Base-by-base conservation (phyloP, 2,888 invertebrate genomes). In the Drepanosiphum platanoidis region DNA sequence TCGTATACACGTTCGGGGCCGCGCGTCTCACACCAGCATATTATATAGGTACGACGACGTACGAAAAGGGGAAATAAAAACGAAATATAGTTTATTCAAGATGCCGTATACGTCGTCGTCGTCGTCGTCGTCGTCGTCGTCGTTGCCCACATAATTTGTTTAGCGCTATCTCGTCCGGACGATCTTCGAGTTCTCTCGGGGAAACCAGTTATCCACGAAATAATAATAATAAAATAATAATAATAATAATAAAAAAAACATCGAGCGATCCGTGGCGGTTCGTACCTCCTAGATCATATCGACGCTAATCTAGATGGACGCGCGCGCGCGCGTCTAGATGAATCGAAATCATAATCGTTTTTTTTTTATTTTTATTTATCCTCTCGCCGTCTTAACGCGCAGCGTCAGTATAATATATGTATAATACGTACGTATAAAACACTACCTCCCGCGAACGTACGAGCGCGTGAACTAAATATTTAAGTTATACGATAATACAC, bases 101-200 rank as follows among this genome's bases (percentile, higher is more conserved):
- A 78, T 78, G 64, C 78, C 78, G 18, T 39, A 34, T 30, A 0
- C 64, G 11, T n/a, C n/a, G n/a, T n/a, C n/a, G n/a, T n/a, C n/a
- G n/a, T n/a, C n/a, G n/a, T n/a, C n/a, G n/a, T n/a, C n/a, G n/a
- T n/a, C n/a, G n/a, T n/a, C n/a, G n/a, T n/a, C n/a, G n/a, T n/a
- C 30, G 64, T 66, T 66, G 78, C 78, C 42, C 64, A 78, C 78
- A 78, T 78, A 78, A 78, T 78, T 78, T 78, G 78, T 78, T 78
- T 78, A 78, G 22, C 7, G 13, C 42, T 78, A 78, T 78, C 78
- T 78, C 11, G 30, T 42, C 30, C 78, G 64, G 64, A 32, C 78
- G 78, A 78, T 78, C 78, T 78, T 3, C 64, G 42, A 78, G 78
- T 78, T 39, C 78, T 30, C 3, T n/a, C n/a, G n/a, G n/a, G 34